Evolutionary conservation across 2,113 vertebrate genomes (phyloP), one percentile per base, ranked within the genome.

Genomic region (Psilopsiagon aurifrons): DNA sequence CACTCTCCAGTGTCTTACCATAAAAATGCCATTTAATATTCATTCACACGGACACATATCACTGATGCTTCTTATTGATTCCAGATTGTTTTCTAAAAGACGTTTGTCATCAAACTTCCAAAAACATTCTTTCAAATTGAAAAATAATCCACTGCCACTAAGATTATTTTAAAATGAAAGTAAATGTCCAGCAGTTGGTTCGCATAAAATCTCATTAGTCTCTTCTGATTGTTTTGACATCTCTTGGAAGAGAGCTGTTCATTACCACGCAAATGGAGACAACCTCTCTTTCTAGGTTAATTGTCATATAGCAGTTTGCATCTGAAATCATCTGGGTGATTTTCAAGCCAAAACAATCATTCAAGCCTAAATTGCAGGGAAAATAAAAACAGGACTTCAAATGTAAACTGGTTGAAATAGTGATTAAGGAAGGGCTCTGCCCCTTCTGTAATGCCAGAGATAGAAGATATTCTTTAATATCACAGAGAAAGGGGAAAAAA

Each of bases 211-310:
- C 25, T 92, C 70, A 85, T 87, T 95, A 83, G 41, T 80, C 39
- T 59, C 31, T 87, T 87, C 73, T 82, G 79, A 88, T 82, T 92
- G 79, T 89, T 96, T 91, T 97, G 86, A 78, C 67, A 81, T 75
- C 31, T 83, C 64, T 97, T 91, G 83, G 63, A 93, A 95, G n/a
- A 86, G 88, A 87, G 81, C 43, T 43, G 31, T 75, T 94, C 47
- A 83, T 95, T 95, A 92, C 46, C 70, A 94, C 75, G 70, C 63
- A 93, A 95, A 93, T 75, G 35, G 70, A 92, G 88, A 83, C 59
- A 96, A 91, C 51, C 74, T 83, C 79, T 92, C 3, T 86, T 91
- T 91, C 19, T 67, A 75, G 37, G 35, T 71, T 94, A 96, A 92
- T 86, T 81, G 39, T 87, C 54, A 64, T 59, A 52, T 33, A 87